Conservation (phyloP, 2,113 vertebrate species). For the Perca schrenkii region DNA sequence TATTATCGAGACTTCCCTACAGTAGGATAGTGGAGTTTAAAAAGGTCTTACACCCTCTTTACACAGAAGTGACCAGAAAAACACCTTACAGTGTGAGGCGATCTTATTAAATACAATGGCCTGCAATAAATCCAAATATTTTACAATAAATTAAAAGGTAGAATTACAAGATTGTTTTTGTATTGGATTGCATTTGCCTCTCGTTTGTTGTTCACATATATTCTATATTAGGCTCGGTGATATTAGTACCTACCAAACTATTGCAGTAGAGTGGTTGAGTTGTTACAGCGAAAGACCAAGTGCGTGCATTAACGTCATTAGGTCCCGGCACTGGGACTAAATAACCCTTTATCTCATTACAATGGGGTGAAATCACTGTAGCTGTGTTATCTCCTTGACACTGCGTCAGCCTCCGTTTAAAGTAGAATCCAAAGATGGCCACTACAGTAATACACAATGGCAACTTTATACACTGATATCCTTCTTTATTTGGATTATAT, state of each 20-base stretch:
- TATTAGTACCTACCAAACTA: background rate
- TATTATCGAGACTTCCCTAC: background rate
- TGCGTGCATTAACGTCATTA: background rate
- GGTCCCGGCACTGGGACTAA: background rate
- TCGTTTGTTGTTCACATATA: background rate
- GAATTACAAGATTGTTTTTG: background rate
- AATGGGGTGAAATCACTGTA: background rate
- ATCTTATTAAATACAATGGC: background rate
- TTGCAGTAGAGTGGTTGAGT: background rate
- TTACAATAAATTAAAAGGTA: background rate
- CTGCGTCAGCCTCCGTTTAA: conserved; percentile 38
- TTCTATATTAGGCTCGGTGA: background rate
- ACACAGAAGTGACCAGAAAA: background rate
- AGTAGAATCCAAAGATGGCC: conserved; percentile 76
- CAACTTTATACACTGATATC: conserved; percentile 48
- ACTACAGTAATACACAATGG: conserved; percentile 58
- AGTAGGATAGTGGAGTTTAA: background rate
- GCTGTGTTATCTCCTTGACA: conserved; percentile 3
- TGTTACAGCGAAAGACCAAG: background rate
- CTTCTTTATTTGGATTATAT: background rate
- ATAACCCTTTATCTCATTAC: background rate
- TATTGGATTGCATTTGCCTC: background rate
- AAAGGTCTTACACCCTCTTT: background rate
- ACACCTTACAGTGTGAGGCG: background rate
- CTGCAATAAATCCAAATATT: background rate